Evolutionary conservation across 2,888 invertebrate genomes (phyloP).

Genomic region (Mythimna lalbum): DNA sequence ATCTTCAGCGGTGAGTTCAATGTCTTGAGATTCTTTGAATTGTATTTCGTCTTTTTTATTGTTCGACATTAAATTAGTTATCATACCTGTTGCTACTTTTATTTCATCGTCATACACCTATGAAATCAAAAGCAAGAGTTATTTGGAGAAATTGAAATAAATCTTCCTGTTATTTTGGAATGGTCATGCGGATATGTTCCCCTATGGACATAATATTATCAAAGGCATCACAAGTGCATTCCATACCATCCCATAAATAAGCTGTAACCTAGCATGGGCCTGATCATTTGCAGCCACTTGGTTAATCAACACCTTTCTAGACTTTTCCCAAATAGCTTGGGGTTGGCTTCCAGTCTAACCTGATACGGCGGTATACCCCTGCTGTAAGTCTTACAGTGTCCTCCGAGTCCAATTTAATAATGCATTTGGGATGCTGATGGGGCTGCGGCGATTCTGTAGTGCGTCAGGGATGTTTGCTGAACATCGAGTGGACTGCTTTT

Average conservation of each 20-base stretch:
- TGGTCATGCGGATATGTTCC: not conserved
- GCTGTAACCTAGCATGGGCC: not conserved
- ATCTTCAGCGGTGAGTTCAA: slow-evolving; percentile 64
- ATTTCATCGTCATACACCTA: slow-evolving; percentile 70
- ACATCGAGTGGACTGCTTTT: no score
- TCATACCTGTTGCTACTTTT: slow-evolving; percentile 70
- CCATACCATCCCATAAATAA: not conserved
- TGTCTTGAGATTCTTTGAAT: slow-evolving; percentile 26
- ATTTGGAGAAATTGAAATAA: no score
- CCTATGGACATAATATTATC: not conserved
- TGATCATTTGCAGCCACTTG: no score
- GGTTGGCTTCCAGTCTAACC: no score
- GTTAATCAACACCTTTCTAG: no score
- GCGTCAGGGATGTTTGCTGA: no score
- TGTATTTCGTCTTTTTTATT: slow-evolving; percentile 10
- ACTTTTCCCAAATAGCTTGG: no score
- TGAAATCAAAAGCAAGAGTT: not conserved
- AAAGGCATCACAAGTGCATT: not conserved
- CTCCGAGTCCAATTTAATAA: no score
- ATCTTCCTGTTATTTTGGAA: not conserved
- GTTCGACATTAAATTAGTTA: slow-evolving; percentile 24
- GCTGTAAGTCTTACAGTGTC: no score
- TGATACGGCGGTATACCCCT: no score
- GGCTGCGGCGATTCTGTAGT: no score
- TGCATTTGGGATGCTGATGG: no score